A percentile compares a stretch with the other conserved stretches of the same genome.
phyloP scores from a whole-genome alignment of 1,140 invertebrate species.

The Diuraphis noxia region DNA sequence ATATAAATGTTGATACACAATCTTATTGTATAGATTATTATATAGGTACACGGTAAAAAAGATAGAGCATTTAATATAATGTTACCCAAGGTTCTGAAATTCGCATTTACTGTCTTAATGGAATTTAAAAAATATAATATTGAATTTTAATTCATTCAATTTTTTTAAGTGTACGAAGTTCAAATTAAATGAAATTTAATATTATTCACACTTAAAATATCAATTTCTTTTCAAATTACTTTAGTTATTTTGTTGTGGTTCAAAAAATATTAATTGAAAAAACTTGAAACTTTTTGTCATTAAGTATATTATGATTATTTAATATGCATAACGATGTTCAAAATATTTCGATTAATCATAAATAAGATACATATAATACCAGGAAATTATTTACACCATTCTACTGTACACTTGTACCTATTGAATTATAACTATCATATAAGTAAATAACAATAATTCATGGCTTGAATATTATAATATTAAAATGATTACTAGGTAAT shows the following conservation, averaged over 20 bases:
- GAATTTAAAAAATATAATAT: neutral
- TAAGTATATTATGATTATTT: neutral
- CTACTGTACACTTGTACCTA: neutral
- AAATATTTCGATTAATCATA: neutral
- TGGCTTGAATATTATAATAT: neutral
- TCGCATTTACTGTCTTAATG: neutral
- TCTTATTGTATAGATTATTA: too few species aligned
- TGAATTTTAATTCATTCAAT: neutral
- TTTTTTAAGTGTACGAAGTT: neutral
- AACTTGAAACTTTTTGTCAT: neutral
- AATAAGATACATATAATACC: neutral
- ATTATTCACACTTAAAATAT: too few species aligned
- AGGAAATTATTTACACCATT: neutral
- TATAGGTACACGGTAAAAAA: neutral
- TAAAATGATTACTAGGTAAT: too few species aligned
- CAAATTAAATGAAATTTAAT: neutral
- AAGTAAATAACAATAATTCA: neutral
- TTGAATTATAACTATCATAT: neutral
- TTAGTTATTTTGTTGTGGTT: neutral
- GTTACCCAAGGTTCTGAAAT: neutral
- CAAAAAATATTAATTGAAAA: neutral
- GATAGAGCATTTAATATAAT: neutral
- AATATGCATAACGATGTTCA: neutral
- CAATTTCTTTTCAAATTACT: neutral
- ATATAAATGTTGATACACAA: neutral